Evolutionary conservation across 2,888 invertebrate genomes (phyloP).

Genomic region (Crossocerus cetratus): DNA sequence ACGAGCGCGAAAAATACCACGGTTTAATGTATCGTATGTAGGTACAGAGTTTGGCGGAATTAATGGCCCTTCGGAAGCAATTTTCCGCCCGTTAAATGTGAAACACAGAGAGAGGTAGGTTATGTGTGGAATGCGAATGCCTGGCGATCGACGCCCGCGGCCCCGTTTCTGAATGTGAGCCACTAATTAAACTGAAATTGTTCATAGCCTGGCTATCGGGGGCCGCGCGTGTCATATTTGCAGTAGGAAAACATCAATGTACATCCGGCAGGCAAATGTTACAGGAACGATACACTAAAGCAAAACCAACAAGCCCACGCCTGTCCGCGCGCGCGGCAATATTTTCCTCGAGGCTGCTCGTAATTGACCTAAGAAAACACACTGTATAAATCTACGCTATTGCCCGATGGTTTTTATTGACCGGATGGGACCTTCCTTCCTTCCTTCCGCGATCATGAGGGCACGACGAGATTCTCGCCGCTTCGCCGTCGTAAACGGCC

Average conservation of each 20-base stretch:
- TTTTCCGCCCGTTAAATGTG: conserved; percentile 17
- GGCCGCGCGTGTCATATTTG: conserved; percentile 35
- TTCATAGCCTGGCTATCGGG: conserved; percentile 18
- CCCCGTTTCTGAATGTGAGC: conserved; percentile 41
- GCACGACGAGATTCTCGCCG: not conserved
- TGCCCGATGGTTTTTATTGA: too few relatives aligned
- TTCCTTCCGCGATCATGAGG: too few relatives aligned
- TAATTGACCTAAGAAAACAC: too few relatives aligned
- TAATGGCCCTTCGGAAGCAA: not conserved
- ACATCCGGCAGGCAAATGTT: not conserved
- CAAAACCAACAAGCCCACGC: too few relatives aligned
- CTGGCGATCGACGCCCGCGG: conserved; percentile 41
- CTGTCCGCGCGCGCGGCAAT: too few relatives aligned
- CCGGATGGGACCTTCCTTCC: too few relatives aligned
- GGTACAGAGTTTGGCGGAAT: not conserved
- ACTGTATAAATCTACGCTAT: too few relatives aligned
- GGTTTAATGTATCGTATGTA: not conserved
- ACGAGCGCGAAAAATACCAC: too few relatives aligned
- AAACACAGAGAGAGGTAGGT: conserved; percentile 12
- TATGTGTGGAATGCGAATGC: conserved; percentile 21
- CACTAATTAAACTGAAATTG: conserved; percentile 55
- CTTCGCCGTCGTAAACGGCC: not conserved
- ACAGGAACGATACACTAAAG: too few relatives aligned
- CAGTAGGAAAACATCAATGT: conserved; percentile 1
- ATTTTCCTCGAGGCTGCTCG: too few relatives aligned